Evolutionary conservation across 2,797 vertebrate genomes (phyloP), one percentile per base, ranked within the genome.

Genomic region (Thripadectes ignobilis): DNA sequence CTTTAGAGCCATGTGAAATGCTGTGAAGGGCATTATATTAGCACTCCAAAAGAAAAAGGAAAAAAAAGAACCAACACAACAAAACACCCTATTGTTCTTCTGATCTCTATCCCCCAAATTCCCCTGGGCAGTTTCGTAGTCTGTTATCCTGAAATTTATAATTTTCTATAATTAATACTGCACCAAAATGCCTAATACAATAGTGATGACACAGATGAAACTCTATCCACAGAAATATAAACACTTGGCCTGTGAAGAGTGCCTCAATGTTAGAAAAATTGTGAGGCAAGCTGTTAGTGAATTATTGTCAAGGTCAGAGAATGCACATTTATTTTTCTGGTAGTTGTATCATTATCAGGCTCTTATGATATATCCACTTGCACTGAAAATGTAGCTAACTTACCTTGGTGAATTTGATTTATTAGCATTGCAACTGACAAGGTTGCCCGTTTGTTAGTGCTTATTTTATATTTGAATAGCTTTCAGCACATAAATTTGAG

Each of bases 351-450:
- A 96, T 98, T 97, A 98, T 98, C 93, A 97, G 89, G 81, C 89
- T 95, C 91, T 97, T 93, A 97, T 97, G 97, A 98, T 98, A 97
- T 96, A 98, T 98, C 94, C 96, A 95, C 75, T 96, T 93, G 95
- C 94, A 93, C 69, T 93, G 95, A 93, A 98, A 98, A 97, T 96
- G 95, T 92, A 96, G 96, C 97, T 98, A 97, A 97, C 97, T 98
- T 98, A 98, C 97, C 97, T 97, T 98, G 97, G 97, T 94, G 96
- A 96, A 93, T 97, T 97, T 98, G 97, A 98, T 98, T 98, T 98
- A 98, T 98, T 97, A 96, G 79, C 88, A 94, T 96, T 97, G 92
- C 92, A 91, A 63, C 96, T 95, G 97, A 98, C 97, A 98, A 97
- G 97, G 97, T 97, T 98, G 96, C 96, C 94, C 72, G 15, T 98